Evolutionary conservation across 2,113 vertebrate species (phyloP).

Genomic region (Megaceryle torquata): DNA sequence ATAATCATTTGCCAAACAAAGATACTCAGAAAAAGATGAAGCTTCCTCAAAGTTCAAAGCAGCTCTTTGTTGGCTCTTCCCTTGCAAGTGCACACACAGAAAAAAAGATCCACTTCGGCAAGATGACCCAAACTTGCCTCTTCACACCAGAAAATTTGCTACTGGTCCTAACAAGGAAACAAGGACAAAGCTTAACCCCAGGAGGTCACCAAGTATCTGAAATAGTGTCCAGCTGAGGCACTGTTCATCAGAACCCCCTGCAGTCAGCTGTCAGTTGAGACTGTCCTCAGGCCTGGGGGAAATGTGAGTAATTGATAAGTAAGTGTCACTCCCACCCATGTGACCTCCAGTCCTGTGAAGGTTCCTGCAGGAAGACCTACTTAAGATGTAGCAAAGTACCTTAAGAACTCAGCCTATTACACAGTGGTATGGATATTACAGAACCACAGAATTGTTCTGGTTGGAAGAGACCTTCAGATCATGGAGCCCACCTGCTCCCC

Average conservation of each 20-base stretch:
- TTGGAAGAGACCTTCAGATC: too few species aligned
- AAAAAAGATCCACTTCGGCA: not conserved
- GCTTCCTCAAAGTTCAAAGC: not conserved
- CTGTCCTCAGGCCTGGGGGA: not conserved
- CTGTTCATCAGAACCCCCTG: accelerated
- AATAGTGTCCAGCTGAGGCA: not conserved
- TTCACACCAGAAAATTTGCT: not conserved
- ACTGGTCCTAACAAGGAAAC: not conserved
- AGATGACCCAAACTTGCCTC: not conserved
- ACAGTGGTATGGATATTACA: too few species aligned
- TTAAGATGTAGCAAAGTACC: not conserved
- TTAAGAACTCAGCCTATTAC: not conserved
- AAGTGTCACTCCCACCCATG: not conserved
- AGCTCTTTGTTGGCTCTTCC: not conserved
- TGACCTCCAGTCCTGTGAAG: not conserved
- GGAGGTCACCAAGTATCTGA: not conserved
- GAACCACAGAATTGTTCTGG: too few species aligned
- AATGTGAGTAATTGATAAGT: not conserved
- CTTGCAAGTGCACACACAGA: not conserved
- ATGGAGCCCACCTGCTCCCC: too few species aligned
- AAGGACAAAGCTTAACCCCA: not conserved
- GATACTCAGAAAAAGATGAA: not conserved
- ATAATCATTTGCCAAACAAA: not conserved
- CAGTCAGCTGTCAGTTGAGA: not conserved
- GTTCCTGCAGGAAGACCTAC: not conserved